Conservation (phyloP, 2,888 invertebrate genomes). For the Drosophila emarginata region DNA sequence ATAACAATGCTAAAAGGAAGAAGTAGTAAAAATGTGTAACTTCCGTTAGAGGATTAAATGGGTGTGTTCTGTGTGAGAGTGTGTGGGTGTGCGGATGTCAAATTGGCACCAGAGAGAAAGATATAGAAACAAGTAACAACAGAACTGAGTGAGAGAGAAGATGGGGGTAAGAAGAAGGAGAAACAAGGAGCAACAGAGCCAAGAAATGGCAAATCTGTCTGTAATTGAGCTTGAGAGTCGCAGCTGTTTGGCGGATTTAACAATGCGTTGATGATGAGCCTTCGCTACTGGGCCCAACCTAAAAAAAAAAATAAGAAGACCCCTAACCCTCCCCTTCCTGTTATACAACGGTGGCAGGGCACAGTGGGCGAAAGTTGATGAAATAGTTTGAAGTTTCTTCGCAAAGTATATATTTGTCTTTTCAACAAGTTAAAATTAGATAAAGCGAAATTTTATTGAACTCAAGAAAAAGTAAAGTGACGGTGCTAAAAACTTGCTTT, state of each 20-base stretch:
- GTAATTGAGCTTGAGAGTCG: conserved; percentile 59
- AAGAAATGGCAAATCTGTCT: conserved; percentile 37
- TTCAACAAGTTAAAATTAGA: no score
- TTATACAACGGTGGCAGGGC: neutral
- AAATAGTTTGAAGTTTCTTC: neutral
- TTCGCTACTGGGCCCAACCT: conserved; percentile 6
- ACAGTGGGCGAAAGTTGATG: neutral
- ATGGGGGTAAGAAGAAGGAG: neutral
- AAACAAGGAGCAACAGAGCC: neutral
- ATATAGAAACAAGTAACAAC: neutral
- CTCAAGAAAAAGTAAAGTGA: no score
- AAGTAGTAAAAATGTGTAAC: conserved; percentile 34
- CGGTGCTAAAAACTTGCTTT: no score
- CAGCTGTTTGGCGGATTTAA: conserved; percentile 60
- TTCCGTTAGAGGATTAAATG: conserved; percentile 40
- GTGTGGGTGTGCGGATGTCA: conserved; percentile 19
- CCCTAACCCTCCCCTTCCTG: neutral
- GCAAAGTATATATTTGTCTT: no score
- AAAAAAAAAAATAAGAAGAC: neutral
- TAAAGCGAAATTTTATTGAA: no score
- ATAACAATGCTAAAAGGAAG: conserved; percentile 28
- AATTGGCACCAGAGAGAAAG: conserved; percentile 29
- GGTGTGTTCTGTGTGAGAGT: neutral
- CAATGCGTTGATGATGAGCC: conserved; percentile 66
- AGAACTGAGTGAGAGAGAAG: neutral